Base-by-base conservation (phyloP, 2,797 vertebrate species). In the Sebastes matsubarae region DNA sequence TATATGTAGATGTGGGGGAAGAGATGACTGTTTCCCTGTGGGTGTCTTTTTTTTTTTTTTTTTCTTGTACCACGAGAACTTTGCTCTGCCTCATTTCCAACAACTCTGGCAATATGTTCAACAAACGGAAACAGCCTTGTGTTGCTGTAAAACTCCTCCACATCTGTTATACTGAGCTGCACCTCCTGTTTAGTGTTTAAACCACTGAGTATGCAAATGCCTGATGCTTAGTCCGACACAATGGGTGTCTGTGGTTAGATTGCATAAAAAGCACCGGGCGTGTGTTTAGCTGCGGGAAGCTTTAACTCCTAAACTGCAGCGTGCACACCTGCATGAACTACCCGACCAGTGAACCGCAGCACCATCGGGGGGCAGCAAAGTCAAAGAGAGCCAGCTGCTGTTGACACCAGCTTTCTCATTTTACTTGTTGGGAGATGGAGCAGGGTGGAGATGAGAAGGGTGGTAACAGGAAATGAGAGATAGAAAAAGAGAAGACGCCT, bases 281-380 rank as follows among this genome's bases (percentile, higher is more conserved):
- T 59, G 10, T 20, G 46, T 61, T 74, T 5, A 54, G 5, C 50
- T 0, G 1, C 27, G 32, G 36, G 42, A 29, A 29, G 34, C 36
- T 34, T 65, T 20, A 10, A 29, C 10, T 46, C 27, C 0, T 10
- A n/a, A 25, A 20, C 52, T 32, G 32, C 34, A 71, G 32, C 2
- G 2, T 68, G 60, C 13, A 65, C 71, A 57, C 42, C 42, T 61
- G 67, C 55, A 14, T 34, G 38, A 1, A 2, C 67, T 42, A 58
- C n/a, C 25, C 24, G 9, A 13, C 20, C 75, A 64, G 65, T 14
- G 65, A 81, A 54, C 6, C 30, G 2, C 27, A 52, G 61, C 42
- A 58, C 89, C 93, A 90, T 84, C 18, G 50, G 93, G 80, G 93
- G 94, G 94, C 92, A 94, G 91, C 88, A 93, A 67, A 94, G 92